Evolutionary conservation across 2,113 vertebrate genomes (phyloP), one percentile per base, ranked within the genome.

Genomic region (Ctenodactylus gundi): DNA sequence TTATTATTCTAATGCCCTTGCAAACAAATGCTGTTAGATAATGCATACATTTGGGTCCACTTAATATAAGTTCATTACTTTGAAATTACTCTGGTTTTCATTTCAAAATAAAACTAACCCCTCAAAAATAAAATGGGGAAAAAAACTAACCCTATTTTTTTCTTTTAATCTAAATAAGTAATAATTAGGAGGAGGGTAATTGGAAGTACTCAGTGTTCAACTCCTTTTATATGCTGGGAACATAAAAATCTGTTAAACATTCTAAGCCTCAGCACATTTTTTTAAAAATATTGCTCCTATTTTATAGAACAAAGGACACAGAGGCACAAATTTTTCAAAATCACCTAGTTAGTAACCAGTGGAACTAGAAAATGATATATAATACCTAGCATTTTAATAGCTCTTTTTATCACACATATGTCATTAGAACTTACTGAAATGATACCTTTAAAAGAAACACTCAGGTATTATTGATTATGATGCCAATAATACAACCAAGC

Each of bases 1-100:
- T 51, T 72, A 9, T 81, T 90, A 85, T 89, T 85, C 51, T n/a
- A 92, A 70, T 90, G 36, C 27, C n/a, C 17, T 93, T 72, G 31
- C 51, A 39, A 88, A 87, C 44, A 85, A 65, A 57, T 60, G 55
- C 31, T 75, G 64, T 91, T 90, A 85, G 51, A 36, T 91, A 76
- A 80, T 86, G 77, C 15, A 21, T 51, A 51, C 58, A 91, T 89
- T 95, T 85, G 95, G 72, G 41, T 89, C 9, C 94, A 88, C 36
- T 83, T 85, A 78, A 34, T 81, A 46, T 13, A 51, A 81, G 84
- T 93, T 68, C 34, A 85, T 64, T 49, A n/a, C 34, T 93, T 93
- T 92, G 34, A 81, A 91, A 90, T 92, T 88, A 73, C 27, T 68
- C n/a, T 36, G 31, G 4, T 70, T 90, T 82, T 91, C 44, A 60